Evolutionary conservation across 1,140 invertebrate genomes (phyloP).

Genomic region (Drosophila pseudoobscura): DNA sequence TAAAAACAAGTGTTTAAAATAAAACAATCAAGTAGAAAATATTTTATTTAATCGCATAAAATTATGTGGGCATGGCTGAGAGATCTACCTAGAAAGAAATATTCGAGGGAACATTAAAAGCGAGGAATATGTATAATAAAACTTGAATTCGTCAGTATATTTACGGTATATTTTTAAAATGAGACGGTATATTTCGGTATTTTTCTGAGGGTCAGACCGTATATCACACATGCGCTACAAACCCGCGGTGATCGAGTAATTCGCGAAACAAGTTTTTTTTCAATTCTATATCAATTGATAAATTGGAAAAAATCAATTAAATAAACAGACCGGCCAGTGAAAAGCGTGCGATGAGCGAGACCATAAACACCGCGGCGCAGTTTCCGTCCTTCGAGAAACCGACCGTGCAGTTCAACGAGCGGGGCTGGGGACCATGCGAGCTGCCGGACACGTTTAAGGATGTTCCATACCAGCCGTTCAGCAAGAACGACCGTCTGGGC

Average conservation of each 20-base stretch:
- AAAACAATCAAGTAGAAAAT: too few species aligned
- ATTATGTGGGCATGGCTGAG: too few species aligned
- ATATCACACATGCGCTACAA: too few species aligned
- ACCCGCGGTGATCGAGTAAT: neutral
- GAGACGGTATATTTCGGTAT: too few species aligned
- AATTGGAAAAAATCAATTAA: constrained; percentile 19
- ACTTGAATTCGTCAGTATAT: too few species aligned
- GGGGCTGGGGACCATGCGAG: constrained; percentile 97
- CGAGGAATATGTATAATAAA: too few species aligned
- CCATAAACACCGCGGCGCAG: constrained; percentile 68
- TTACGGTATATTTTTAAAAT: too few species aligned
- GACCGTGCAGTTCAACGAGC: constrained; percentile 80
- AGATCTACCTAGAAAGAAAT: too few species aligned
- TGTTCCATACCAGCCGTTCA: constrained; percentile 99
- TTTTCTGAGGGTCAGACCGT: too few species aligned
- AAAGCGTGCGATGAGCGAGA: constrained; percentile 72
- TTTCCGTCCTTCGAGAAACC: constrained; percentile 80
- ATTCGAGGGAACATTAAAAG: too few species aligned
- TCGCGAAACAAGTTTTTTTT: constrained; percentile 9
- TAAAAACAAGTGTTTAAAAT: too few species aligned
- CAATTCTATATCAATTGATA: constrained; percentile 5
- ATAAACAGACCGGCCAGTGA: constrained; percentile 18
- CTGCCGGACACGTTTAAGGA: constrained; percentile 97
- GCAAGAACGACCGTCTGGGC: constrained; percentile 97
- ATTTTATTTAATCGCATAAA: too few species aligned